These are phyloP conservation scores for Coryphaenoides rupestris DNA, from an alignment of 2,113 vertebrate genomes.

Conservation along the genomic window DNA sequence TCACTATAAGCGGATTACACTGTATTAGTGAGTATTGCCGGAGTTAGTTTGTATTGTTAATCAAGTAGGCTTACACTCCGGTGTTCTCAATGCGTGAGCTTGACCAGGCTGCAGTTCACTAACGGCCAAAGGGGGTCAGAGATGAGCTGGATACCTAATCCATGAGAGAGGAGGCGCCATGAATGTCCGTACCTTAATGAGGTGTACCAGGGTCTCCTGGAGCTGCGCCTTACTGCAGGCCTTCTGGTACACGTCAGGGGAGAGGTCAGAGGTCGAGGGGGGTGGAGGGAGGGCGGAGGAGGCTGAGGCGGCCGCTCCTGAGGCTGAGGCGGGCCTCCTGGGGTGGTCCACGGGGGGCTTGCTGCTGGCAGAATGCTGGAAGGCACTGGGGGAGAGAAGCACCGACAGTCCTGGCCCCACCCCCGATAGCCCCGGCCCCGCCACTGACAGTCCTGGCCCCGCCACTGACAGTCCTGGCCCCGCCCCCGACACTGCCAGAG, in stretches of 20 bases:
- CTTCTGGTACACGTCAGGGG: slow-evolving; percentile 68
- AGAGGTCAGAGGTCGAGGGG: slow-evolving; percentile 55
- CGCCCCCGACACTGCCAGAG: slow-evolving; percentile 66
- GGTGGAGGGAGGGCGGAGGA: slow-evolving; percentile 61
- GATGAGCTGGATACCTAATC: too few relatives aligned
- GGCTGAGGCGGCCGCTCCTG: slow-evolving; percentile 10
- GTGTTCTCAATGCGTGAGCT: too few relatives aligned
- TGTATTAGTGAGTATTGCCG: too few relatives aligned
- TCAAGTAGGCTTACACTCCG: too few relatives aligned
- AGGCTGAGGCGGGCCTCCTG: slow-evolving; percentile 50
- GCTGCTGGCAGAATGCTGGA: slow-evolving; percentile 81
- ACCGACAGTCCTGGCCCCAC: slow-evolving; percentile 69
- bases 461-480: slow-evolving; percentile 50
- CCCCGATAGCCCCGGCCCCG: slow-evolving; percentile 48
- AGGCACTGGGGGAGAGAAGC: slow-evolving; percentile 90
- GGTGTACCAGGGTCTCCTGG: slow-evolving; percentile 88
- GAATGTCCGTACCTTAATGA: slow-evolving; percentile 84
- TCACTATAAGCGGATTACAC: too few relatives aligned
- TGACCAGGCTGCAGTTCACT: too few relatives aligned
- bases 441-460: slow-evolving; percentile 49
- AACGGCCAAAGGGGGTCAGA: too few relatives aligned
- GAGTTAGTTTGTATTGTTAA: too few relatives aligned
- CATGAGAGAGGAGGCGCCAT: background rate
- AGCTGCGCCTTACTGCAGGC: slow-evolving; percentile 86
- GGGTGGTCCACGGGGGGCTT: slow-evolving; percentile 57